Conservation (phyloP, 35 echinoderm and acorn worm genomes). For the Ptychodera flava region DNA sequence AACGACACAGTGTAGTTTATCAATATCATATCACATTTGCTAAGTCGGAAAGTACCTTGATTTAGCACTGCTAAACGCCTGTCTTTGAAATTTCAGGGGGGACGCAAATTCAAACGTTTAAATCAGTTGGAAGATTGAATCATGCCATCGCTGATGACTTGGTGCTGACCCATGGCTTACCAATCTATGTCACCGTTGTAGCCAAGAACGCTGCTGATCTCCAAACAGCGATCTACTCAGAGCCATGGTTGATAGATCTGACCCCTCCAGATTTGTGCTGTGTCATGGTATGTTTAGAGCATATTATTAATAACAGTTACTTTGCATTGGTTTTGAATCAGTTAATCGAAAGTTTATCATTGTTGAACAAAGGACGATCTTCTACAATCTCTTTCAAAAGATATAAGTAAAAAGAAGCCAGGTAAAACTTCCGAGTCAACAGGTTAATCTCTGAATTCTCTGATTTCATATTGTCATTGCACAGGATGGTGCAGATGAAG, state of each 20-base stretch:
- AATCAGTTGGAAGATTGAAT: constrained; percentile 17
- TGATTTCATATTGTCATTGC: neutral
- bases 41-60: too few species aligned
- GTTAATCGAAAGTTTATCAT: neutral
- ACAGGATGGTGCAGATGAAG: neutral
- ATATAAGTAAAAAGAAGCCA: neutral
- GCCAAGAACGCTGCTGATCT: constrained; percentile 33
- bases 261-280: constrained; percentile 13
- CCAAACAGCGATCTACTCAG: neutral
- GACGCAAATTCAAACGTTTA: constrained; percentile 27
- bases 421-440: neutral
- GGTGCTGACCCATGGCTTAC: constrained; percentile 3
- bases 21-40: too few species aligned
- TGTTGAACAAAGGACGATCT: neutral
- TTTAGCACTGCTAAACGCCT: too few species aligned
- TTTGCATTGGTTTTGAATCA: neutral
- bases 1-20: too few species aligned
- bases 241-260: constrained; percentile 8
- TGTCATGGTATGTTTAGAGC: neutral
- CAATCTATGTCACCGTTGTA: constrained; percentile 20
- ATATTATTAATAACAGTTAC: neutral
- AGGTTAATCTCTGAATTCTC: neutral
- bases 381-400: neutral
- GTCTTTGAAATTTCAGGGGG: too few species aligned
- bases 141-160: neutral